Evolutionary conservation across 2,113 vertebrate genomes (phyloP), one percentile per base, ranked within the genome.

Genomic region (Tricholaema leucomelas): DNA sequence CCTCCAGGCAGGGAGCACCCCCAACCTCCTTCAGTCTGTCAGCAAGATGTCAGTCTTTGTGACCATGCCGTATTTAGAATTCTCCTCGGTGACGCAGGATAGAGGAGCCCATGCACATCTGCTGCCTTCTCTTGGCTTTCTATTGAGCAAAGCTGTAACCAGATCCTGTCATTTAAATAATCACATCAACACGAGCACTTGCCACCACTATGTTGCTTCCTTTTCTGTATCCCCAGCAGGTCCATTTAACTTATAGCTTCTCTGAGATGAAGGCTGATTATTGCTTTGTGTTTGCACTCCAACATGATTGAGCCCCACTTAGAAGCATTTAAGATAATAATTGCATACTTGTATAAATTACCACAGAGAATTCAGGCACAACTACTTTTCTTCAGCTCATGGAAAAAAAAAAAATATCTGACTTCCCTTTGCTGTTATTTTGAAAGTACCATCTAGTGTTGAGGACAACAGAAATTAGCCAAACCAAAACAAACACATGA

Each of bases 341-440:
- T 50, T 91, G 63, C 84, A 66, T 70, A 61, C 40, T 89, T 76
- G 54, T 79, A 87, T 73, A 73, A 91, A 93, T 81, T 92, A 48
- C 24, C 69, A 94, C 59, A 59, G 44, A 86, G 54, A 85, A 85
- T 70, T 85, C 50, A 82, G 42, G 67, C 44, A 74, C 24, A 81
- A 74, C 25, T 64, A 9, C 19, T 87, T 90, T 60, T 55, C 58
- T 44, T 75, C 46, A 54, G 69, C 6, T 8, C 18, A 28, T 27
- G 10, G 10, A 40, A 44, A 44, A 42, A 42, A 42, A 42, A 42
- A 42, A 40, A 80, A 75, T 55, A 48, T 12, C 38, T 72, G 35
- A 72, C 9, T 87, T 50, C 18, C 60, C 38, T 88, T 79, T 40
- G 61, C 30, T 61, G 28, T 59, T 55, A 30, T 70, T 87, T 59